These are phyloP conservation scores for Cynopterus brachyotis DNA, from an alignment of 2,113 vertebrate species.

Conservation along the genomic window DNA sequence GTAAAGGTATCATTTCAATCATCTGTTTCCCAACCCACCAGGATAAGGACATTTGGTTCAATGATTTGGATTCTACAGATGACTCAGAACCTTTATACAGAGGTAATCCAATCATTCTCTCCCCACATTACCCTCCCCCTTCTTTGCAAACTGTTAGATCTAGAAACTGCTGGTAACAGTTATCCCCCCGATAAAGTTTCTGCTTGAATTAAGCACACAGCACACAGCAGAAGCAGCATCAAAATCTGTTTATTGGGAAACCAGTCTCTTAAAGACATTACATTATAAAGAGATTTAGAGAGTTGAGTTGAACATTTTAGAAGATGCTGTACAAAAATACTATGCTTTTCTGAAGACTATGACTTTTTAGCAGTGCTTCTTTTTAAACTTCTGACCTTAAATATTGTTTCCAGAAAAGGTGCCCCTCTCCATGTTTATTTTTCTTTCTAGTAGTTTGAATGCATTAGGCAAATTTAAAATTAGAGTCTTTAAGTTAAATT, in stretches of 20 bases:
- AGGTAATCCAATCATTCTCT: neutral
- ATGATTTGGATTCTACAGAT: neutral
- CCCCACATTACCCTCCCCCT: constrained; percentile 13
- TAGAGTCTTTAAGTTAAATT: constrained; percentile 37
- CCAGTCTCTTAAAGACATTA: constrained; percentile 66
- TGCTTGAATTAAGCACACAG: constrained; percentile 75
- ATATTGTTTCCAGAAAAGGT: neutral
- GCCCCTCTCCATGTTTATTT: neutral
- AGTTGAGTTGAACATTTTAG: neutral
- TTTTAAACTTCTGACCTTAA: constrained; percentile 32
- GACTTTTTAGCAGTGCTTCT: neutral
- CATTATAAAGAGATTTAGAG: constrained; percentile 71
- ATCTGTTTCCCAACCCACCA: constrained; percentile 57
- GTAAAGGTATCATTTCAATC: constrained; percentile 46
- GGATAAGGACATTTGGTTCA: neutral
- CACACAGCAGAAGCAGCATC: constrained; percentile 66
- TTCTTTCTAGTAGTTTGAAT: neutral
- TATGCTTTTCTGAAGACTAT: constrained; percentile 48
- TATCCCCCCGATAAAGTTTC: constrained; percentile 27
- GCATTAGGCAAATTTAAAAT: neutral
- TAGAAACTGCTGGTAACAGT: neutral
- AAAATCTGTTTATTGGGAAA: constrained; percentile 84
- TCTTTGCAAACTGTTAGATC: neutral
- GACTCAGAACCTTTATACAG: neutral
- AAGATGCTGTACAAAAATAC: constrained; percentile 68